Conservation (phyloP, 2,888 invertebrate genomes). For the Apocheima hispidaria region DNA sequence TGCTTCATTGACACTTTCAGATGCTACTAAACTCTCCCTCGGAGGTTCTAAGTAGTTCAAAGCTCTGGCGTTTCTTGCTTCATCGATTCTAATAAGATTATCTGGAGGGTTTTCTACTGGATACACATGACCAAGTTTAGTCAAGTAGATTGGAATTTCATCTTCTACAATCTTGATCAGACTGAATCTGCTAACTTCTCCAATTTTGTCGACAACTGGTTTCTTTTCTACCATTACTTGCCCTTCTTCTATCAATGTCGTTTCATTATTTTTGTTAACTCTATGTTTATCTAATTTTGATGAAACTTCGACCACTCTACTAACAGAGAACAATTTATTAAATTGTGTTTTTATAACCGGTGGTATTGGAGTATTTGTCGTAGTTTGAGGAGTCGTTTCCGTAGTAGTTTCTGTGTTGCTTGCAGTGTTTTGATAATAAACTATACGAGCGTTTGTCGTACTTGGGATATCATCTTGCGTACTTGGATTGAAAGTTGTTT, state of each 20-base stretch:
- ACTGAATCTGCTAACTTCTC: constrained; percentile 89
- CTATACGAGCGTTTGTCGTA: constrained; percentile 54
- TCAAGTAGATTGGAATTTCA: constrained; percentile 82
- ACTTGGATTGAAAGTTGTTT: constrained; percentile 64
- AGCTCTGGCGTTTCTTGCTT: constrained; percentile 81
- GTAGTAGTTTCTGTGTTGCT: constrained; percentile 49
- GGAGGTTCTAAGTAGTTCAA: constrained; percentile 71
- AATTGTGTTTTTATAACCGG: constrained; percentile 80
- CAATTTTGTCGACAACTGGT: constrained; percentile 88
- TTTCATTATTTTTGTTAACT: constrained; percentile 84
- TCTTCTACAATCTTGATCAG: constrained; percentile 89
- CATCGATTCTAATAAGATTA: constrained; percentile 80
- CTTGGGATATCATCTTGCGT: constrained; percentile 53
- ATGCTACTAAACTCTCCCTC: constrained; percentile 79
- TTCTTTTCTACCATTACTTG: constrained; percentile 85
- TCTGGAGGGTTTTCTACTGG: constrained; percentile 82
- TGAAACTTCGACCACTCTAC: constrained; percentile 89
- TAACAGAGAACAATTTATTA: constrained; percentile 89
- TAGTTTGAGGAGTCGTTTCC: constrained; percentile 46
- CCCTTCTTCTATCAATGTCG: constrained; percentile 82
- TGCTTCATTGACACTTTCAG: constrained; percentile 82
- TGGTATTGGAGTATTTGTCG: constrained; percentile 58
- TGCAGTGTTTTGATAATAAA: constrained; percentile 47
- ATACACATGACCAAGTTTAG: constrained; percentile 78
- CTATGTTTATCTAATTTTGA: constrained; percentile 88